A percentile compares a stretch with the other conserved stretches of the same genome.
These are phyloP conservation scores for Carettochelys insculpta DNA, from an alignment of 2,113 vertebrate genomes.

Conservation along the genomic window DNA sequence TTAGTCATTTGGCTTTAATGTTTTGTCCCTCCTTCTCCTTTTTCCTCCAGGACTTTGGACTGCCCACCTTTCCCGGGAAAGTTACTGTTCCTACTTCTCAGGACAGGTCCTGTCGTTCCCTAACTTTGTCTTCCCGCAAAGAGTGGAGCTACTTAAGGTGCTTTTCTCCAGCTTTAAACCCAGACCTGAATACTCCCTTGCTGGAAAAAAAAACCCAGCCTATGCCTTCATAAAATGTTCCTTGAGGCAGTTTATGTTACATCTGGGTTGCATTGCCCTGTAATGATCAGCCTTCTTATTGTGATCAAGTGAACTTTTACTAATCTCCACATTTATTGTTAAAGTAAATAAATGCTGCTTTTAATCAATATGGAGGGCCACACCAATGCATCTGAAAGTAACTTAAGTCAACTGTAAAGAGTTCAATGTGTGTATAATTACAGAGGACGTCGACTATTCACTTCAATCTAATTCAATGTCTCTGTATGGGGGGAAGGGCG, in stretches of 20 bases:
- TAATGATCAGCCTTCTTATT: conserved; percentile 73
- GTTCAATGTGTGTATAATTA: conserved; percentile 77
- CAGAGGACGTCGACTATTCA: conserved; percentile 67
- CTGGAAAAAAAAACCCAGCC: neutral
- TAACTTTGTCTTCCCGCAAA: neutral
- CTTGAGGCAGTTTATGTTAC: conserved; percentile 50
- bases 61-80: neutral
- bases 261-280: conserved; percentile 75
- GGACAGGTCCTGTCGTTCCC: conserved; percentile 14
- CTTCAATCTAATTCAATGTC: conserved; percentile 64
- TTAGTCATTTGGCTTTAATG: conserved; percentile 5
- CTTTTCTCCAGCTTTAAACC: neutral
- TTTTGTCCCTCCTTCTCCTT: neutral
- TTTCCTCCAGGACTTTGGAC: neutral
- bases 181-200: neutral
- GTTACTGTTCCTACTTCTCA: neutral
- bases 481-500: conserved; percentile 44
- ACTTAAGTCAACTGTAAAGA: conserved; percentile 81
- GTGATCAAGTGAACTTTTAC: conserved; percentile 78
- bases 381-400: conserved; percentile 70
- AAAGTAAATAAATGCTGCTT: conserved; percentile 79
- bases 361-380: conserved; percentile 75
- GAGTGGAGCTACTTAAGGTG: neutral
- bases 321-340: conserved; percentile 78
- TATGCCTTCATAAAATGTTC: neutral